A percentile compares a stretch with the other conserved stretches of the same genome.
phyloP scores from a whole-genome alignment of 1,140 invertebrate genomes.

The Leptinotarsa undecemlineata region DNA sequence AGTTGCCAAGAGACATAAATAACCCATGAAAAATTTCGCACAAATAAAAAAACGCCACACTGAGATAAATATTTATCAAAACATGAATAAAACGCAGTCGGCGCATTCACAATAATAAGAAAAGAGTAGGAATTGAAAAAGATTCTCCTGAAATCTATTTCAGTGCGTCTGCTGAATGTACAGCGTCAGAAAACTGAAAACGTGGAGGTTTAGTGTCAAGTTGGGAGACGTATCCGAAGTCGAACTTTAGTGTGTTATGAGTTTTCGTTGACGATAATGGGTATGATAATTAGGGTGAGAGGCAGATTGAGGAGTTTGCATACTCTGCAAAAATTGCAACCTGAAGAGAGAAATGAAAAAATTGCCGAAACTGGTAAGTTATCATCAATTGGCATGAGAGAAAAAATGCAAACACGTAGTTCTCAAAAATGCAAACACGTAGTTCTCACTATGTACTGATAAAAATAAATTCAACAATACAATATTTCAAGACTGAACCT shows the following conservation, averaged over 20 bases:
- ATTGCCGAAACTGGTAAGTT: conserved; percentile 65
- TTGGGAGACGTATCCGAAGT: neutral
- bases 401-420: no score
- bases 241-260: neutral
- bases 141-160: conserved; percentile 19
- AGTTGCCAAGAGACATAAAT: conserved; percentile 24
- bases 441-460: no score
- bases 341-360: conserved; percentile 64
- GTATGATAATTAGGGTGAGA: conserved; percentile 69
- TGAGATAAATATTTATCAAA: conserved; percentile 23
- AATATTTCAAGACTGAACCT: no score
- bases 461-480: no score
- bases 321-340: conserved; percentile 63
- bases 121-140: conserved; percentile 9
- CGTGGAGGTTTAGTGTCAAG: conserved; percentile 26
- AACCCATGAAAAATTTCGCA: conserved; percentile 3
- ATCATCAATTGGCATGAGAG: neutral
- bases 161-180: conserved; percentile 3
- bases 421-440: no score
- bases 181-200: conserved; percentile 27
- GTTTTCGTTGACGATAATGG: conserved; percentile 55
- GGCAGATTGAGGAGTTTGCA: conserved; percentile 64
- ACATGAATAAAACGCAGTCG: conserved; percentile 22
- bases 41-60: conserved; percentile 5
- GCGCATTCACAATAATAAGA: conserved; percentile 1